Conservation (phyloP, 1,140 invertebrate species). For the Lanistes nyassanus region DNA sequence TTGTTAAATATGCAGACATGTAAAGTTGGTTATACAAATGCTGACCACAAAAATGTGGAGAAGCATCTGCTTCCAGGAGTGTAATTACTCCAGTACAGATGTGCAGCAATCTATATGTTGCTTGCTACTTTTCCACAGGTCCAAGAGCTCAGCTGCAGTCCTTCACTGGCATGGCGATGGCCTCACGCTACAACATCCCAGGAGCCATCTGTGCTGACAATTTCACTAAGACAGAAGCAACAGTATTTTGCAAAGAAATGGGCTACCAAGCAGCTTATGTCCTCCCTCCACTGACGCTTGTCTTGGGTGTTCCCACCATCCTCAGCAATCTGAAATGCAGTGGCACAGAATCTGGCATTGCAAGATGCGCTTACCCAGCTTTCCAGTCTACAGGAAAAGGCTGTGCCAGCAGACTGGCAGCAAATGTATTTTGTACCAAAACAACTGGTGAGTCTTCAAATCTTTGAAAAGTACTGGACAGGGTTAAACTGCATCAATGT, state of each 20-base stretch:
- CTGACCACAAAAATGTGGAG: too few species aligned
- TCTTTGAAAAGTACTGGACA: too few species aligned
- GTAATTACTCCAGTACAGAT: not conserved
- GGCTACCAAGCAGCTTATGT: conserved; percentile 70
- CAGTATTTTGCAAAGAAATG: conserved; percentile 30
- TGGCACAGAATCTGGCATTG: conserved; percentile 15
- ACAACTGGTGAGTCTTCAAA: too few species aligned
- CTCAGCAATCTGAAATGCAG: conserved; percentile 42
- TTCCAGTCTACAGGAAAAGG: too few species aligned
- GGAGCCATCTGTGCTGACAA: conserved; percentile 32
- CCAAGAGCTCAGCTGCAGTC: not conserved
- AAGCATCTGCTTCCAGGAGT: too few species aligned
- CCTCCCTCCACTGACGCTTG: not conserved
- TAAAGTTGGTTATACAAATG: too few species aligned
- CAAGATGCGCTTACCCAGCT: too few species aligned
- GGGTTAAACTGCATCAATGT: too few species aligned
- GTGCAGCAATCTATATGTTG: not conserved
- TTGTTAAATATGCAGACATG: too few species aligned
- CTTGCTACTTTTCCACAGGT: conserved; percentile 10
- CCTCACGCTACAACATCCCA: conserved; percentile 72
- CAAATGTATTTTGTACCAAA: too few species aligned
- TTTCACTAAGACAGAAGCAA: conserved; percentile 30
- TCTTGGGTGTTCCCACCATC: not conserved
- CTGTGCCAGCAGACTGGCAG: too few species aligned
- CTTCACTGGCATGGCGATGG: conserved; percentile 52